Base-by-base conservation (phyloP, 2,113 vertebrate genomes). In the Ailurus styani region DNA sequence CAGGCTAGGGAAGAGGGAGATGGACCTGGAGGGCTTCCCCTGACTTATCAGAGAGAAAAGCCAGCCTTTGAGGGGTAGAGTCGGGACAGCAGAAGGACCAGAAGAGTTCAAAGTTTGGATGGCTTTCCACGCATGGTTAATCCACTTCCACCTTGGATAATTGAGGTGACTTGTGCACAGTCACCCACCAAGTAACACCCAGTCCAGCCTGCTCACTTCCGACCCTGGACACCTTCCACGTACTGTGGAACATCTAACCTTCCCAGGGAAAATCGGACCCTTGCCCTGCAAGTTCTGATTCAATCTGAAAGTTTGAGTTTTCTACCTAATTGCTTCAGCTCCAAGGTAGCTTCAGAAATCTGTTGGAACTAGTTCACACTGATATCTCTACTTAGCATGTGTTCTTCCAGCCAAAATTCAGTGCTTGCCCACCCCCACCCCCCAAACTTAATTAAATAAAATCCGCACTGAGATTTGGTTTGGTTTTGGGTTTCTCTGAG, bases 161-260 rank as follows among this genome's bases (percentile, higher is more conserved):
- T 1, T 29, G 4, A 86, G 21, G 37, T 47, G 40, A 87, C 25
- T 14, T 50, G 60, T 21, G 6, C 14, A 13, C 6, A 20, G 7
- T 15, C 37, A 42, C 45, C 37, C 20, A 62, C 31, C 60, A 31
- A 21, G 27, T 1, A 4, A 62, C 13, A 37, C 21, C 21, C n/a
- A 50, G n/a, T 3, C 20, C 37, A 68, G 31, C 47, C 62, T 29
- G 18, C 37, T 86, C 15, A 5, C 37, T 40, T 9, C 29, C 17
- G 64, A 15, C 40, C 18, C 10, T 4, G 1, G 0, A 7, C 13
- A 15, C 34, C n/a, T 54, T 27, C 12, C 7, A 0, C 10, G 11
- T 57, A 47, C 27, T 2, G 6, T 7, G 10, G 42, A 3, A 31
- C 15, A 9, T 3, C 10, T 5, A 54, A 18, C 45, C 42, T 21